Evolutionary conservation across 2,113 vertebrate species (phyloP).

Genomic region (Sterrhoptilus dennistouni): DNA sequence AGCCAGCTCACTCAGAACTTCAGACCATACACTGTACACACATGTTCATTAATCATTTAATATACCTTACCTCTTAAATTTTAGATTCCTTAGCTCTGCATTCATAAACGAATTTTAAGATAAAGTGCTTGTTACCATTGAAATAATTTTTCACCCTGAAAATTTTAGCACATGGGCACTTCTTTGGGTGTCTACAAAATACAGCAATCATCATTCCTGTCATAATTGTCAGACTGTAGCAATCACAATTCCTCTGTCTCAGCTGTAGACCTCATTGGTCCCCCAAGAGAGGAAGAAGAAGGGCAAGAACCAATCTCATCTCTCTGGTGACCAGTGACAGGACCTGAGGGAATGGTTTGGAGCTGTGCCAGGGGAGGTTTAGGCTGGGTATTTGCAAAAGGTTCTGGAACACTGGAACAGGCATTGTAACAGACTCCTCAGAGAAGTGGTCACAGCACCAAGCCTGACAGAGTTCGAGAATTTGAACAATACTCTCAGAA

Average conservation of each 20-base stretch:
- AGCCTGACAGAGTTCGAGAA: not conserved
- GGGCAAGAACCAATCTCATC: not conserved
- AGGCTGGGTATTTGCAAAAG: not conserved
- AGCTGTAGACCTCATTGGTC: not conserved
- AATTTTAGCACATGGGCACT: not conserved
- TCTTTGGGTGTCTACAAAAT: not conserved
- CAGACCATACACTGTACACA: not conserved
- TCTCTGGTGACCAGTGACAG: not conserved
- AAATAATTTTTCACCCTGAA: not conserved
- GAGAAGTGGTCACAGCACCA: not conserved
- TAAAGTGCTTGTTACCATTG: not conserved
- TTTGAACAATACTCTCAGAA: not conserved
- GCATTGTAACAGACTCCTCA: not conserved
- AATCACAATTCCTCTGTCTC: not conserved
- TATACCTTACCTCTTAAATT: not conserved
- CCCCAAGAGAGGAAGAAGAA: not conserved
- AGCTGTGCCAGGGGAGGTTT: not conserved
- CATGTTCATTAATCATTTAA: not conserved
- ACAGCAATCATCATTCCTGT: not conserved
- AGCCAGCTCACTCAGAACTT: not conserved
- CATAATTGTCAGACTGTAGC: not conserved
- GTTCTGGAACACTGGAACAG: not conserved
- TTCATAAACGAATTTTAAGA: not conserved
- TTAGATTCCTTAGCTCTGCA: not conserved
- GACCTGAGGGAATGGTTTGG: not conserved